Percentiles rank a stretch among this genome's conserved stretches.
Evolutionary conservation across 2,797 vertebrate species (phyloP).

Genomic region (Podargus strigoides): DNA sequence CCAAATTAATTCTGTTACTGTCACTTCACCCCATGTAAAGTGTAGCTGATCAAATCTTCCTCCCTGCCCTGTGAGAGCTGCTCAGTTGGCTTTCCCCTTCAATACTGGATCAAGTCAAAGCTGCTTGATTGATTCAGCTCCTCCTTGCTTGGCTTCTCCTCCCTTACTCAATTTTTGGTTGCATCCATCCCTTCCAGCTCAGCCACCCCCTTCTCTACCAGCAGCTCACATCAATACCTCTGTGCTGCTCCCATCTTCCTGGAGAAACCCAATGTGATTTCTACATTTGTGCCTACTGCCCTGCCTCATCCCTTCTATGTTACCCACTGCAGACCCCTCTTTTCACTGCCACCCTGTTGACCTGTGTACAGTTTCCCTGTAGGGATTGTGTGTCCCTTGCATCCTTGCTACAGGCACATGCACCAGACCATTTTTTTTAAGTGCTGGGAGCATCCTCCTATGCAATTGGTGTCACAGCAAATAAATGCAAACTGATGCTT

Average conservation of each 20-base stretch:
- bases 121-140: background rate
- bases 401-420: background rate
- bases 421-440: background rate
- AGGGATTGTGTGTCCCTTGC: background rate
- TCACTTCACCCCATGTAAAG: background rate
- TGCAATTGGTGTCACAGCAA: accelerated
- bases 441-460: background rate
- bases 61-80: background rate
- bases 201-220: background rate
- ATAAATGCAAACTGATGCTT: background rate
- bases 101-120: background rate
- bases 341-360: background rate
- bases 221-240: accelerated
- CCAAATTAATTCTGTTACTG: background rate
- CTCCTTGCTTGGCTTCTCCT: background rate
- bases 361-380: accelerated
- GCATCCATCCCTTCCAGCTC: background rate
- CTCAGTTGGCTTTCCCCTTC: background rate
- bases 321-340: background rate
- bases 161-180: background rate
- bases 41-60: background rate
- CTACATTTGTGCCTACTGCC: accelerated
- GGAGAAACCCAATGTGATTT: background rate
- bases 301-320: accelerated
- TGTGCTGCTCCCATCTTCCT: background rate